Base-by-base conservation (phyloP, 2,797 vertebrate species). In the Pangasius macronema region DNA sequence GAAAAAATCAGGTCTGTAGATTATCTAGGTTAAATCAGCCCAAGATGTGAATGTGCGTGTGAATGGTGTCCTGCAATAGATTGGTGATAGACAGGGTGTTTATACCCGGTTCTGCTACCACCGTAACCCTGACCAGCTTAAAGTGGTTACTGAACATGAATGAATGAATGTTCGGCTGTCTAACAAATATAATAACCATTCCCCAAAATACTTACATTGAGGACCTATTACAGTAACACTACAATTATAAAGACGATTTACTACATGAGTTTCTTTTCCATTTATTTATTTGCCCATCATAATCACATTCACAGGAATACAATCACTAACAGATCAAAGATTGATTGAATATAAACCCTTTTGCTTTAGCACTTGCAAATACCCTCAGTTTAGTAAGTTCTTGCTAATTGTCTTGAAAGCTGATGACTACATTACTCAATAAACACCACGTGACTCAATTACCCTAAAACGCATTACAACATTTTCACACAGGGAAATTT, bases 361-460 rank as follows among this genome's bases (percentile, higher is more conserved):
- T 42, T 51, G 42, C 51, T 67, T 67, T 51, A 22, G 16, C 42
- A 33, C 61, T 13, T 20, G 27, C 27, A 49, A 49, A 46, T 46
- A 5, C 27, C 20, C 24, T 27, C 24, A 3, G 57, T 82, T 82
- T 10, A 65, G 42, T 11, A 30, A 2, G 27, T 51, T 30, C n/a
- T 33, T 67, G 61, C 81, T 83, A 83, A 83, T 33, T 83, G 63
- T 53, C 82, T 51, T 67, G 49, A 68, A 83, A 83, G 63, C 63
- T 51, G 46, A 53, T 67, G 42, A 67, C 13, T 53, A 2, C 61
- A 53, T 68, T 68, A 83, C 63, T 83, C 46, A 83, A 33, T 83
- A 51, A 68, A 51, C 46, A 33, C 51, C 51, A 30, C 63, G 68
- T 68, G 46, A 20, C 18, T 53, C 5, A 53, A 14, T 36, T 14